Percentiles rank a stretch among this genome's conserved stretches.
These are phyloP conservation scores for Panzeria rudis DNA, from an alignment of 2,888 invertebrate genomes.

Conservation along the genomic window DNA sequence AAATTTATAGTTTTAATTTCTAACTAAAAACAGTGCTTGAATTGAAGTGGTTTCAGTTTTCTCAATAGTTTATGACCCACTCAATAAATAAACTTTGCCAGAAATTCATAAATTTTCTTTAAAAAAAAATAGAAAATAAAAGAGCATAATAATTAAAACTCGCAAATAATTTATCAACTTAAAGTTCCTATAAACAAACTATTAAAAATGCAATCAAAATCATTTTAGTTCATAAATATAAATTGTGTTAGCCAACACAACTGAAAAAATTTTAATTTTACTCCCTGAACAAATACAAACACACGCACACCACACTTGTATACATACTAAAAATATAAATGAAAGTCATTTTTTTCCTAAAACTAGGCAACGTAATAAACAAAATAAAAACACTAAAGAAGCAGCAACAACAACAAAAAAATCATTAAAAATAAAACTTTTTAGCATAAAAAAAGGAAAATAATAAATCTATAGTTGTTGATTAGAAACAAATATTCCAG, in stretches of 20 bases:
- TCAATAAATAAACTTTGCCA: slow-evolving; percentile 33
- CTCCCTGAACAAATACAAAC: slow-evolving; percentile 15
- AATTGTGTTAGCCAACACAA: slow-evolving; percentile 60
- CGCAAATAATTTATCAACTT: slow-evolving; percentile 59
- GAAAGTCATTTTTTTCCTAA: slow-evolving; percentile 39
- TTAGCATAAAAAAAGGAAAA: slow-evolving; percentile 41
- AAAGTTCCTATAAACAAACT: slow-evolving; percentile 58
- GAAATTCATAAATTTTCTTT: slow-evolving; percentile 33
- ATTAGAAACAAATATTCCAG: slow-evolving; percentile 71
- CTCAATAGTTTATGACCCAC: slow-evolving; percentile 25
- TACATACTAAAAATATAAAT: slow-evolving; percentile 4
- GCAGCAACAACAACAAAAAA: slow-evolving; percentile 33
- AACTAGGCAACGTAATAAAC: slow-evolving; percentile 62
- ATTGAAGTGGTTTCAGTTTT: neutral
- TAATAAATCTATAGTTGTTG: slow-evolving; percentile 68
- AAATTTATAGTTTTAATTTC: slow-evolving; percentile 18
- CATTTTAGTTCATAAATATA: slow-evolving; percentile 68
- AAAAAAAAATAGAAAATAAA: slow-evolving; percentile 22
- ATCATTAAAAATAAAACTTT: slow-evolving; percentile 36
- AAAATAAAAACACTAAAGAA: slow-evolving; percentile 27
- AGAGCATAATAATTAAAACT: slow-evolving; percentile 56
- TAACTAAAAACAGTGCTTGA: neutral
- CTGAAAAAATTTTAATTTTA: slow-evolving; percentile 17
- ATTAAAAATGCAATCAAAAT: slow-evolving; percentile 68
- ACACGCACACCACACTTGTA: neutral